Evolutionary conservation across 37 sponge, comb jelly and placozoan species (phyloP), one percentile per base, ranked within the genome.

Genomic region (Ianthella basta): DNA sequence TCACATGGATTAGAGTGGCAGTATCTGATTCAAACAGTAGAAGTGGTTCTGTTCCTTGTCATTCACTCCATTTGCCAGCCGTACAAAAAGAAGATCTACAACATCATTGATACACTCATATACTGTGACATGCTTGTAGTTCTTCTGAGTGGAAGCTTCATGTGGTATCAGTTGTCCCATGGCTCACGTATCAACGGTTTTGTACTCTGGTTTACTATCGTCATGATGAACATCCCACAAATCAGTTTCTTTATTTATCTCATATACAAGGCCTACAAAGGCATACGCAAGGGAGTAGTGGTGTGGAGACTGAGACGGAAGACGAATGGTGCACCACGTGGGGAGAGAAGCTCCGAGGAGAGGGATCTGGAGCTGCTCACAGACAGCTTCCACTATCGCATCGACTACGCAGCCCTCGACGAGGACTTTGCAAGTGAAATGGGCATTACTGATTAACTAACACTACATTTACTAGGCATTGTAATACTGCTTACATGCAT

Each of bases 1-100:
- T 5, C 44, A 19, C 37, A 4, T 41, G 24, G 3, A 24, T 36
- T 36, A 36, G 53, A 36, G 40, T 36, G 21, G 32, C 78, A 41
- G 25, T 75, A 75, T 14, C 16, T 75, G 50, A 13, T 23, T 12
- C 78, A 41, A n/a, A 50, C 53, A 24, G 78, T 41, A 1, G 54
- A 53, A 24, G 53, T 75, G 3, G 23, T 75, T 18, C 15, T 75
- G 37, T 75, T 75, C 15, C 40, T 75, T 39, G 78, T 75, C 44
- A 50, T 75, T 23, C 78, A 75, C 54, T 39, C 78, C 20, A 32
- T 75, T 19, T 75, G 44, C 25, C 78, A 75, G 78, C 78, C 78
- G 1, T 75, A 75, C 53, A 32, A 44, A 14, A 32, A 44, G 39
- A 75, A 3, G 18, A 40, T 75, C 78, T 36, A 75, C 78, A 75